A percentile compares a stretch with the other conserved stretches of the same genome.
Conservation (phyloP, 2,888 invertebrate genomes). For the Vesta saturnalis region DNA sequence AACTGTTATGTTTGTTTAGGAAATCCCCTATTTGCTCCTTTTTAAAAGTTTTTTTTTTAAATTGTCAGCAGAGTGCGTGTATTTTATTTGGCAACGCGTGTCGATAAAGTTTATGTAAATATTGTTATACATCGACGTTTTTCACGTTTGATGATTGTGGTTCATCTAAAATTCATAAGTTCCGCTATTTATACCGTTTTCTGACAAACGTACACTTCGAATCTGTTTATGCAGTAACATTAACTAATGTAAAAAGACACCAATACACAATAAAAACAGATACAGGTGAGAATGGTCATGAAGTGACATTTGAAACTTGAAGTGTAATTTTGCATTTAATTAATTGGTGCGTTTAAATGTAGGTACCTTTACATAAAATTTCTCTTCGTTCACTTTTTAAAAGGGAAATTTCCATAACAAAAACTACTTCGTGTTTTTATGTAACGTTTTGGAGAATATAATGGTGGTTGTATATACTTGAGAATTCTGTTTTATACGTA, state of each 20-base stretch:
- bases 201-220: neutral
- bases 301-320: neutral
- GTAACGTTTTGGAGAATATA: neutral
- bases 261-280: neutral
- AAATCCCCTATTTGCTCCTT: neutral
- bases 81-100: neutral
- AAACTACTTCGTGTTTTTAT: neutral
- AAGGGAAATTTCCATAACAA: neutral
- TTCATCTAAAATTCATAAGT: conserved; percentile 20
- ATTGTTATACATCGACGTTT: conserved; percentile 5
- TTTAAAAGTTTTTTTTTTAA: neutral
- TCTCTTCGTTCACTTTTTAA: neutral
- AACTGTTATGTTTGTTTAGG: too few species aligned
- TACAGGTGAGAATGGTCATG: neutral
- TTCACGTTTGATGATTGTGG: conserved; percentile 16
- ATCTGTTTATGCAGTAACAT: conserved; percentile 9
- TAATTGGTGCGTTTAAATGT: too few species aligned
- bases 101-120: conserved; percentile 14
- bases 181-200: conserved; percentile 17
- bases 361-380: too few species aligned
- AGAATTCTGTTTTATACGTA: neutral
- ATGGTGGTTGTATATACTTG: neutral
- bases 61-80: conserved; percentile 3
- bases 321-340: too few species aligned
- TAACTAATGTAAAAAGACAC: neutral